Conservation (phyloP, 1,140 invertebrate species). For the Drosophila lacteicornis region DNA sequence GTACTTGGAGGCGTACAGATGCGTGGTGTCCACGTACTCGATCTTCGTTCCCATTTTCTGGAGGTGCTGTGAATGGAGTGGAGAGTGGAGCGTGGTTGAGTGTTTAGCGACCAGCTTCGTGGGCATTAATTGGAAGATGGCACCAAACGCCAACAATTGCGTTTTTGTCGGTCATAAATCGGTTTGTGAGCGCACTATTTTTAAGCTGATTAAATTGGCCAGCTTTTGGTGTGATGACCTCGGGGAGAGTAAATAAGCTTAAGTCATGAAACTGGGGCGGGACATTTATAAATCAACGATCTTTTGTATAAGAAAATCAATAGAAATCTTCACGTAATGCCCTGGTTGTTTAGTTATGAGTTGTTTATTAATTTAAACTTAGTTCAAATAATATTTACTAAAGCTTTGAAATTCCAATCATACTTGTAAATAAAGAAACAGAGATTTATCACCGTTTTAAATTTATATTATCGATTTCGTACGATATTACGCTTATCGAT, state of each 20-base stretch:
- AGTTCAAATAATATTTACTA: background rate
- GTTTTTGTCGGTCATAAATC: conserved; percentile 66
- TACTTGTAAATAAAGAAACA: background rate
- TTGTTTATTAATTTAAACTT: background rate
- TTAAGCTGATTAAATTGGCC: conserved; percentile 71
- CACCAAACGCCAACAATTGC: conserved; percentile 31
- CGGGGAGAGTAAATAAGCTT: conserved; percentile 33
- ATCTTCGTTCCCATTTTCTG: conserved; percentile 93
- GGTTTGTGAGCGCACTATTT: conserved; percentile 29
- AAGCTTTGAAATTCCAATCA: background rate
- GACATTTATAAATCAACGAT: conserved; percentile 17
- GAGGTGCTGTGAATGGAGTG: conserved; percentile 41
- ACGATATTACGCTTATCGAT: background rate
- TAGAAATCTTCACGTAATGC: too few species aligned
- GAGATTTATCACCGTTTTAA: background rate
- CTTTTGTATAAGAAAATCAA: background rate
- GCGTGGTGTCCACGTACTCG: conserved; percentile 94
- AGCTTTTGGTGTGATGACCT: conserved; percentile 72
- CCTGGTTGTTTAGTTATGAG: background rate
- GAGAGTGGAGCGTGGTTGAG: conserved; percentile 50
- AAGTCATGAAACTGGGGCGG: conserved; percentile 40
- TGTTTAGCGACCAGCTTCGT: conserved; percentile 33
- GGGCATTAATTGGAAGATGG: conserved; percentile 44
- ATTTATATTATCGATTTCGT: too few species aligned
- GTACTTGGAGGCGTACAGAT: conserved; percentile 96